Evolutionary conservation across 2,113 vertebrate species (phyloP).

Genomic region (Phainopepla nitens): DNA sequence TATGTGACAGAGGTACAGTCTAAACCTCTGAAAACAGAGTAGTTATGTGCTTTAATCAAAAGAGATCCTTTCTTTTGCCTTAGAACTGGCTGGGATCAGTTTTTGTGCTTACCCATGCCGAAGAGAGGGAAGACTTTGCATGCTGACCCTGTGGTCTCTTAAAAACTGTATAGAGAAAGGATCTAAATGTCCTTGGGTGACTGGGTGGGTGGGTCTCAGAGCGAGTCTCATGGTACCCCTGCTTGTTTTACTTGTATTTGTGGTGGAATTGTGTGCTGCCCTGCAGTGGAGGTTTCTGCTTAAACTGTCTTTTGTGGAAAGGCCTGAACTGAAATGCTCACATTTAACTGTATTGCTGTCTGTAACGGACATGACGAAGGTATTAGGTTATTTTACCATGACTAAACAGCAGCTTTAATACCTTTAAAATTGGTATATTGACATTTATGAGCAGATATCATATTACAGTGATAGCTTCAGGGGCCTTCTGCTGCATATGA

Average conservation of each 20-base stretch:
- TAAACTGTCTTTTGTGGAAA: not conserved
- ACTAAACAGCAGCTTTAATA: not conserved
- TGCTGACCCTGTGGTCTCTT: not conserved
- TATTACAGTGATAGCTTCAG: slow-evolving; percentile 4
- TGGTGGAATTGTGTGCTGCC: not conserved
- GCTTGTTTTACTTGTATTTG: not conserved
- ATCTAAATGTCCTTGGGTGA: not conserved
- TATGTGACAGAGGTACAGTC: rapidly evolving
- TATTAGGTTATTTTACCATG: not conserved
- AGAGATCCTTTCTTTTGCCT: not conserved
- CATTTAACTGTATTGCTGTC: not conserved
- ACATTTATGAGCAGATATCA: not conserved
- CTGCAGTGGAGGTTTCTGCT: not conserved
- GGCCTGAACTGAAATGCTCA: not conserved
- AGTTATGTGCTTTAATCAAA: not conserved
- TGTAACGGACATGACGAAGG: not conserved
- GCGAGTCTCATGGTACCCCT: rapidly evolving
- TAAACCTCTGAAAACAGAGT: not conserved
- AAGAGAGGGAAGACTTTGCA: not conserved
- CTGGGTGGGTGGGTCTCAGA: not conserved
- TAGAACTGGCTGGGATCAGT: not conserved
- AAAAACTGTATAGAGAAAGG: not conserved
- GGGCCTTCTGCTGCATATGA: not conserved
- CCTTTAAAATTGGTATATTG: slow-evolving; percentile 26
- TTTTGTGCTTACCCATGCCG: not conserved